A percentile compares a stretch with the other conserved stretches of the same genome.
Conservation (phyloP, 2,113 vertebrate species). For the Taurulus bubalis region DNA sequence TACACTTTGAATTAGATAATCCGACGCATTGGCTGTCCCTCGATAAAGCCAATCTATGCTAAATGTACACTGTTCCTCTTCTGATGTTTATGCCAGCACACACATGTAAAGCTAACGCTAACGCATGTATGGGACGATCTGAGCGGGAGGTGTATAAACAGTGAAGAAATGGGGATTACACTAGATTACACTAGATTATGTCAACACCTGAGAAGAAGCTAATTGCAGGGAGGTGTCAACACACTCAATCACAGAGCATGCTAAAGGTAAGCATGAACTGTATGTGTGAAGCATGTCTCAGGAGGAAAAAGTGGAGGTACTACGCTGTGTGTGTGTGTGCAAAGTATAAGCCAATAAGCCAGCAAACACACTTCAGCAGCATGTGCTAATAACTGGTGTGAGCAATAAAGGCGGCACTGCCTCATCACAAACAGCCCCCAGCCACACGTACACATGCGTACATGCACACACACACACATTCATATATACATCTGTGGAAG, state of each 20-base stretch:
- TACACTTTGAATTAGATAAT: conserved; percentile 8
- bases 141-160: conserved; percentile 55
- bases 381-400: conserved; percentile 49
- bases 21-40: neutral
- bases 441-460: conserved; percentile 6
- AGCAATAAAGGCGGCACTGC: conserved; percentile 36
- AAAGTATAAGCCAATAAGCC: conserved; percentile 38
- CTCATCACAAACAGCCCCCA: conserved; percentile 35
- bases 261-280: conserved; percentile 5
- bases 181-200: conserved; percentile 51
- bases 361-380: conserved; percentile 47
- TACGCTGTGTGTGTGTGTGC: conserved; percentile 20
- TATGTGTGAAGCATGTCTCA: conserved; percentile 2
- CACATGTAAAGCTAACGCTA: conserved; percentile 46
- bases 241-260: neutral
- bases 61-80: neutral
- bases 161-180: conserved; percentile 58
- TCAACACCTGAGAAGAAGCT: conserved; percentile 51
- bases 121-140: conserved; percentile 26
- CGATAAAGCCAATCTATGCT: neutral
- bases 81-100: conserved; percentile 2
- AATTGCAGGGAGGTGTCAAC: conserved; percentile 59
- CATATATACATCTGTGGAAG: neutral
- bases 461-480: neutral
- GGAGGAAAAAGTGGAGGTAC: neutral